Base-by-base conservation (phyloP, 2,797 vertebrate species). In the Danio kyathit region DNA sequence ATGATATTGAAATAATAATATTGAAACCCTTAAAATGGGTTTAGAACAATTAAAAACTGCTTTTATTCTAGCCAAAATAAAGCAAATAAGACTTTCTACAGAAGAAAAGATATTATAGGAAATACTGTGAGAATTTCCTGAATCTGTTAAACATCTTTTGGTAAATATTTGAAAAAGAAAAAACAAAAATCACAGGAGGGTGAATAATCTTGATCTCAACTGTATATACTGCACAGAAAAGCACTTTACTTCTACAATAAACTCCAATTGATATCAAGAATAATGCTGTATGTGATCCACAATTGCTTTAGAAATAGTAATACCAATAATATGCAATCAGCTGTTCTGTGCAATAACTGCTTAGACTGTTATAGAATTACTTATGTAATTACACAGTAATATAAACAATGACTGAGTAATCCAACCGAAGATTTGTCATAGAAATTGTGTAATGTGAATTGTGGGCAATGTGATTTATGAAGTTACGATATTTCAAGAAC, bases 381-480 rank as follows among this genome's bases (percentile, higher is more conserved):
- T 48, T 43, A 17, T 21, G 60, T 16, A 64, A 52, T 19, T 13
- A 17, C 59, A 49, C 8, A n/a, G 21, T 73, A 29, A 60, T 63
- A 40, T 19, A 64, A 76, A 52, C 38, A 52, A 2, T 41, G 7
- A 51, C 48, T 14, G 41, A 66, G 48, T 29, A 12, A 61, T 38
- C 13, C 0, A 38, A 13, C 1, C 10, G 61, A 21, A 19, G 13
- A 57, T 2, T 6, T 7, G 10, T 17, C 16, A 44, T 57, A 4
- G 73, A 13, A 12, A 17, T 16, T 73, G 40, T 21, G 2, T 14
- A 59, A 59, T 9, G 5, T 44, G 57, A 70, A 54, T 51, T 12
- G 40, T 72, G 51, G n/a, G 73, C 10, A 44, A 13, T 21, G 52
- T 59, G 70, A 57, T 73, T 73, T 12, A 44, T 46, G 52, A 6